Evolutionary conservation across 1,140 invertebrate genomes (phyloP), one percentile per base, ranked within the genome.

Genomic region (Mesaphorura yosii): DNA sequence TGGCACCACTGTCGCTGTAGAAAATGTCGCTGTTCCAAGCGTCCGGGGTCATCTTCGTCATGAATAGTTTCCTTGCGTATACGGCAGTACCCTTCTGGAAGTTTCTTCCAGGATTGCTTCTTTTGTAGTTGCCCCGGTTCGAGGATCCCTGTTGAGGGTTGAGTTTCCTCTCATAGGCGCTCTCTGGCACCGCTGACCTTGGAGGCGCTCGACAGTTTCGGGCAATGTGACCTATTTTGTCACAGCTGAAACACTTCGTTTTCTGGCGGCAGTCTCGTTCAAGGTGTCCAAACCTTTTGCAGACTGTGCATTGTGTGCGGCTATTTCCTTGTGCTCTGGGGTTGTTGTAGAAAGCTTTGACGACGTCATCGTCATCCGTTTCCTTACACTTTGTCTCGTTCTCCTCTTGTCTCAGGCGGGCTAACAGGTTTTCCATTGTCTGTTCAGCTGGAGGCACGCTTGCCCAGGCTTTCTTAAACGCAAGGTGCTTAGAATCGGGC

Each of bases 381-480:
- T 34, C 31, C n/a, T 34, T n/a, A 34, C 10, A 34, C n/a, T n/a
- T 34, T 34, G 31, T 10, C 10, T 34, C 10, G 10, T 34, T 34
- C n/a, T 34, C 31, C n/a, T 34, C 31, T 34, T 34, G 31, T 34
- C 31, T 10, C 31, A 52, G 50, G 5, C 50, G 50, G 22, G 50
- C 27, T 17, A 52, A 41, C 12, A 52, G 40, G 22, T 28, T 45
- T 19, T 4, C 5, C 50, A 52, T 52, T 3, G 50, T 52, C 22
- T 52, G 50, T 4, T 20, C 25, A 2, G 2, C 14, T 4, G 12
- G 15, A 25, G 50, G 38, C 10, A 53, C 51, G 34, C 42, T 48
- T 17, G 47, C 51, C 51, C 51, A 53, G 4, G 51, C 25, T 41
- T 47, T 53, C 28, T 53, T 47, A 28, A 48, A 48, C 5, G 49